Base-by-base conservation (phyloP, 1,140 invertebrate species). In the Drosophila cardini region DNA sequence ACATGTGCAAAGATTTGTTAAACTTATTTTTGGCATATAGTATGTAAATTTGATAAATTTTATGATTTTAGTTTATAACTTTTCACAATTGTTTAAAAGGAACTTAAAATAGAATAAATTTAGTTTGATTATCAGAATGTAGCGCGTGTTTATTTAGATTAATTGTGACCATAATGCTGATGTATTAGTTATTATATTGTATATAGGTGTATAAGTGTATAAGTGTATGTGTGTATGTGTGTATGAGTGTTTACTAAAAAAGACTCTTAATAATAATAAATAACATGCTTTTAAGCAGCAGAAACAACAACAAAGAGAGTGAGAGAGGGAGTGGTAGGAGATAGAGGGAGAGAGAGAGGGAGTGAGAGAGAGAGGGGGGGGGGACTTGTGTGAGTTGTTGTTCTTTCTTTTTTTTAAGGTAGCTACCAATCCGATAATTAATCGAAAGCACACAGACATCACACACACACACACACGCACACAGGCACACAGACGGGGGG, bases 351-450 rank as follows among this genome's bases (percentile, higher is more conserved):
- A 21, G 21, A 21, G 4, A 16, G 16, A 50, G 4, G 32, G 9
- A 5, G 7, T 32, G 21, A 1, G 21, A 26, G 21, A 3, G 21
- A 4, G 21, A 21, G 53, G 8, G 48, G 6, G 21, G 11, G 21
- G 11, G 4, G 11, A 55, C 11, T 18, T 52, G n/a, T 46, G 48
- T 78, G 63, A 65, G 72, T 68, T 79, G 34, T 73, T 73, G 64
- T 67, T 72, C 26, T 30, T 70, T 72, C 70, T 77, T 72, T 18
- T 30, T 52, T 67, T 72, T 58, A 67, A 67, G 70, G 53, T 72
- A 72, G 63, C 63, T 72, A 55, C 55, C 70, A 81, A 84, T 81
- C 81, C 74, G 75, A 86, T 86, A 85, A 85, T 81, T 86, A 85
- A 76, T 81, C 74, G 71, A 86, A 76, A 32, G 53, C 36, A 48